phyloP scores from a whole-genome alignment of 35 echinoderm and acorn worm species.

The Heliocidaris tuberculata region DNA sequence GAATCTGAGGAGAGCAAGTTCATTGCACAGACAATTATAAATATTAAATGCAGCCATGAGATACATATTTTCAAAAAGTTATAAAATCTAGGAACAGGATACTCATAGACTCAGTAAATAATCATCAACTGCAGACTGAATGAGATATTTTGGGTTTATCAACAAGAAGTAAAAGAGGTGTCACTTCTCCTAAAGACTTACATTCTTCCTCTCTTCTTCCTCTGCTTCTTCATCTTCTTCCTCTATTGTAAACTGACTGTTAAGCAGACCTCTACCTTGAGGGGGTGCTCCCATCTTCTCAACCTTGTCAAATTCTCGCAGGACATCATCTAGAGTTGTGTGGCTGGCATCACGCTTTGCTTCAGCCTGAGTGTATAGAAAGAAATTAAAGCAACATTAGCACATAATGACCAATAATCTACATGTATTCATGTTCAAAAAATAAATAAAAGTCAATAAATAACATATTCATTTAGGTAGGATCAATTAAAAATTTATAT shows the following conservation, averaged over 20 bases:
- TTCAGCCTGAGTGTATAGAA: neutral
- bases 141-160: neutral
- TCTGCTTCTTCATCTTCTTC: slow-evolving; percentile 43
- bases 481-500: too few relatives aligned
- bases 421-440: too few relatives aligned
- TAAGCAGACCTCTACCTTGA: neutral
- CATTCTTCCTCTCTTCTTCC: neutral
- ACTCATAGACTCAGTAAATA: neutral
- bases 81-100: too few relatives aligned
- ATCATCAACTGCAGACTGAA: neutral
- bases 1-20: neutral
- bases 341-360: neutral
- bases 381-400: neutral
- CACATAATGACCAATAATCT: too few relatives aligned
- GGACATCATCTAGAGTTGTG: slow-evolving; percentile 36
- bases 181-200: neutral
- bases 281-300: slow-evolving; percentile 36
- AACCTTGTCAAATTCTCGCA: slow-evolving; percentile 44
- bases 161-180: neutral
- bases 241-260: slow-evolving; percentile 36
- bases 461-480: too few relatives aligned
- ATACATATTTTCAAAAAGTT: too few relatives aligned
- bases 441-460: too few relatives aligned
- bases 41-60: too few relatives aligned
- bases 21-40: neutral